Conservation (phyloP, 1,140 invertebrate species). For the Thalassaphorura encarpata region DNA sequence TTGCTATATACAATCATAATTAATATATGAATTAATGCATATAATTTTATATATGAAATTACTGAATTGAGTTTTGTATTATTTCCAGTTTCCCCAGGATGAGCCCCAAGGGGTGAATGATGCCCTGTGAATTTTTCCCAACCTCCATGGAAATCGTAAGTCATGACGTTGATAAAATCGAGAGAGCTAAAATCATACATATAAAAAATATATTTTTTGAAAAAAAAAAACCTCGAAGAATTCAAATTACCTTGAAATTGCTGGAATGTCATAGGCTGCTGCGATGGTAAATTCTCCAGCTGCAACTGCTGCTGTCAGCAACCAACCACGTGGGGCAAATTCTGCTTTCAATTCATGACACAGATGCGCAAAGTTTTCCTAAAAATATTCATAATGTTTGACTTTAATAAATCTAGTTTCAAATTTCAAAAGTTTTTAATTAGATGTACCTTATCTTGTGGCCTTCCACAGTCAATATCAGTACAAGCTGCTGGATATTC, state of each 20-base stretch:
- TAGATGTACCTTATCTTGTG: constrained; percentile 79
- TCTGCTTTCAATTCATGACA: constrained; percentile 51
- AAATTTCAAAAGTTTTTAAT: too few relatives aligned
- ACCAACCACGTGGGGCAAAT: constrained; percentile 51
- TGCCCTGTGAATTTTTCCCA: constrained; percentile 66
- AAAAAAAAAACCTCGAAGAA: constrained; percentile 61
- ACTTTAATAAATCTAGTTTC: constrained; percentile 80
- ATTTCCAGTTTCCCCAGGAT: not conserved
- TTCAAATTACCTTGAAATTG: constrained; percentile 56
- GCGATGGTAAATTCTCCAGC: constrained; percentile 59
- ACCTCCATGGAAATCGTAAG: constrained; percentile 78
- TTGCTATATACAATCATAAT: constrained; percentile 10
- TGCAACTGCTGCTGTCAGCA: constrained; percentile 65
- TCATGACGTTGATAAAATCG: constrained; percentile 79
- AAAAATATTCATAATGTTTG: too few relatives aligned
- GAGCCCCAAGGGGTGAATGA: constrained; percentile 46
- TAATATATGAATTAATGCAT: too few relatives aligned
- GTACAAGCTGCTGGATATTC: constrained; percentile 70
- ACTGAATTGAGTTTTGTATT: not conserved
- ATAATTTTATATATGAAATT: too few relatives aligned
- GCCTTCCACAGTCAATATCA: constrained; percentile 83
- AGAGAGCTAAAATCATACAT: too few relatives aligned
- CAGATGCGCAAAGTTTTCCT: constrained; percentile 71
- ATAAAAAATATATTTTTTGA: too few relatives aligned
- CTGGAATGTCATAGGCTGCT: constrained; percentile 59